A percentile compares a stretch with the other conserved stretches of the same genome.
These are phyloP conservation scores for Iguana delicatissima DNA, from an alignment of 2,797 vertebrate species.

Conservation along the genomic window DNA sequence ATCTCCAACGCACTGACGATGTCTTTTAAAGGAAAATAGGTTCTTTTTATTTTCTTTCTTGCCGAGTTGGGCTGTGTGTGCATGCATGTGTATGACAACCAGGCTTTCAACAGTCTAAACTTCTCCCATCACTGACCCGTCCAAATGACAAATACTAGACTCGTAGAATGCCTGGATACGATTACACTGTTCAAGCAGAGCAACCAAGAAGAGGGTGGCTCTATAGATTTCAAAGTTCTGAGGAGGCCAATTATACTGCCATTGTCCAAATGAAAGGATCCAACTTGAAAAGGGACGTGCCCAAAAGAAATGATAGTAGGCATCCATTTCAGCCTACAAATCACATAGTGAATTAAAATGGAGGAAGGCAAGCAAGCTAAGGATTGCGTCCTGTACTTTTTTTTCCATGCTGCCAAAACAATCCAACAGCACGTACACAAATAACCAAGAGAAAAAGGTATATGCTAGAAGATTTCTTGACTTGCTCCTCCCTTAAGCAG, in stretches of 20 bases:
- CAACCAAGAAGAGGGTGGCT: not conserved
- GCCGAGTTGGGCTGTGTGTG: not conserved
- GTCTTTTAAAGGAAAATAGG: not conserved
- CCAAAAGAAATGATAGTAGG: constrained; percentile 43
- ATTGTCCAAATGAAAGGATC: not conserved
- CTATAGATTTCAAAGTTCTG: not conserved
- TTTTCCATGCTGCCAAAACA: constrained; percentile 42
- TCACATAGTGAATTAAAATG: not conserved
- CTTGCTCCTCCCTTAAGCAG: constrained; percentile 61
- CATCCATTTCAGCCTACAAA: constrained; percentile 21
- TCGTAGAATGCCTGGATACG: not conserved
- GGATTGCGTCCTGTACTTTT: not conserved
- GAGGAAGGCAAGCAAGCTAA: not conserved
- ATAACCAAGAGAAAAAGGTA: constrained; percentile 43
- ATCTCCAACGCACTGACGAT: not conserved
- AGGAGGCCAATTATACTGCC: not conserved
- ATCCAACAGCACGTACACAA: constrained; percentile 47
- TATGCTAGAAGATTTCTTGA: constrained; percentile 46
- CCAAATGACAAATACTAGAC: not conserved
- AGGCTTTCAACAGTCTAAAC: not conserved
- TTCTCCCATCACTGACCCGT: not conserved
- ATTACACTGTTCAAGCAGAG: not conserved
- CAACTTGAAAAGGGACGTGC: constrained; percentile 42
- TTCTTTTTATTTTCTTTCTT: not conserved
- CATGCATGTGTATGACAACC: not conserved